Evolutionary conservation across 2,113 vertebrate genomes (phyloP).

Genomic region (Leuciscus idus): DNA sequence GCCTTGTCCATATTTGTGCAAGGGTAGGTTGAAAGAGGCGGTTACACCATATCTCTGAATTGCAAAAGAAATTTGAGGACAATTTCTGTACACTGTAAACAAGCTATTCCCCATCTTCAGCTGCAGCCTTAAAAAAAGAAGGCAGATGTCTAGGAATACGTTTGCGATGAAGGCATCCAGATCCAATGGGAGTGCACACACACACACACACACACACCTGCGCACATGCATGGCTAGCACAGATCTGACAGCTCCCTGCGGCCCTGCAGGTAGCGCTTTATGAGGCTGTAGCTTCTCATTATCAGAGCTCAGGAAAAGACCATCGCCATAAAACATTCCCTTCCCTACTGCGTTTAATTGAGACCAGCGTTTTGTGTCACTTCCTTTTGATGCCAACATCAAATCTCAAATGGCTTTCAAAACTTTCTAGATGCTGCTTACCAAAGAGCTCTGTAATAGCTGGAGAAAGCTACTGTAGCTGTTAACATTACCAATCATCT

Average conservation of each 20-base stretch:
- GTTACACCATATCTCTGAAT: background rate
- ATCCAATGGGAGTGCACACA: background rate
- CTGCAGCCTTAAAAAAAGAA: background rate
- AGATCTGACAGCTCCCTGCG: constrained; percentile 44
- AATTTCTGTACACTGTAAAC: constrained; percentile 15
- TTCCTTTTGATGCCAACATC: constrained; percentile 47
- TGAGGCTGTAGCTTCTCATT: constrained; percentile 57
- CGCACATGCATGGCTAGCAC: background rate
- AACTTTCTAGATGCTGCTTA: constrained; percentile 31
- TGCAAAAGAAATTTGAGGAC: background rate
- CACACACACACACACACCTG: background rate
- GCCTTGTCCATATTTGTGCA: background rate
- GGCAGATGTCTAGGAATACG: background rate
- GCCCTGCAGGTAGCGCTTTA: constrained; percentile 56
- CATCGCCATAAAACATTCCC: constrained; percentile 46
- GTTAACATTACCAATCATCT: constrained; percentile 38
- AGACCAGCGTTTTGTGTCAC: constrained; percentile 51
- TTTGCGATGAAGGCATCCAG: constrained; percentile 8
- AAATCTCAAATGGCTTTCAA: constrained; percentile 48
- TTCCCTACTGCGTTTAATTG: constrained; percentile 49
- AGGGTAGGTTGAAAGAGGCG: background rate
- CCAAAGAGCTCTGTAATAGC: constrained; percentile 17
- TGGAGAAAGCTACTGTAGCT: background rate
- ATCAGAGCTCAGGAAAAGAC: constrained; percentile 47
- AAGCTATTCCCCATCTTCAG: background rate